Evolutionary conservation across 2,888 invertebrate species (phyloP).

Genomic region (Parnassius glacialis): DNA sequence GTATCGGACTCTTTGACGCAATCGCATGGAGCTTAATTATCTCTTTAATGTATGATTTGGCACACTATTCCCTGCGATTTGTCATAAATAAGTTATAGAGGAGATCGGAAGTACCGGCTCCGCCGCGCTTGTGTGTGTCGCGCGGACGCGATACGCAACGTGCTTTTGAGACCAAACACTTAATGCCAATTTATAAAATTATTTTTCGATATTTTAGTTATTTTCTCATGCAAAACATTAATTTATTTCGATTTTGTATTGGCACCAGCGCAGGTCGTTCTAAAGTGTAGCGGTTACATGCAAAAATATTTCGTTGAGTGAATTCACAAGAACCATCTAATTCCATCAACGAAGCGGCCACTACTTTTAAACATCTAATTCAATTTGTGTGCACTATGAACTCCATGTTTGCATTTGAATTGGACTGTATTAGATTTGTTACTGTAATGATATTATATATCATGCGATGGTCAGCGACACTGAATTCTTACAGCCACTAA

Average conservation of each 20-base stretch:
- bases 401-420: slow-evolving; percentile 59
- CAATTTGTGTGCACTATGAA: slow-evolving; percentile 62
- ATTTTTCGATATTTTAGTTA: not conserved
- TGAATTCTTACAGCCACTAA: slow-evolving; percentile 65
- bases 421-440: slow-evolving; percentile 50
- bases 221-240: not conserved
- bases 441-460: slow-evolving; percentile 58
- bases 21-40: slow-evolving; percentile 33
- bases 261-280: slow-evolving; percentile 52
- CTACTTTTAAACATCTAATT: slow-evolving; percentile 59
- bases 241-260: slow-evolving; percentile 16
- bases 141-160: slow-evolving; percentile 48
- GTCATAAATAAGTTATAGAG: slow-evolving; percentile 38
- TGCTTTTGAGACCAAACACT: slow-evolving; percentile 41
- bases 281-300: slow-evolving; percentile 67
- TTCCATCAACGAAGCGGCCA: slow-evolving; percentile 51
- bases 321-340: slow-evolving; percentile 35
- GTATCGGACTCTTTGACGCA: slow-evolving; percentile 39
- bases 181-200: slow-evolving; percentile 45
- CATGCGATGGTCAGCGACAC: slow-evolving; percentile 76
- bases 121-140: slow-evolving; percentile 75
- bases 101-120: slow-evolving; percentile 71
- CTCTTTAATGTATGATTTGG: slow-evolving; percentile 31
- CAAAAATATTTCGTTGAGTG: slow-evolving; percentile 57
- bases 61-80: slow-evolving; percentile 32